A percentile compares a stretch with the other conserved stretches of the same genome.
These are phyloP conservation scores for Xanthostigma xanthostigma DNA, from an alignment of 2,888 invertebrate species.

Conservation along the genomic window DNA sequence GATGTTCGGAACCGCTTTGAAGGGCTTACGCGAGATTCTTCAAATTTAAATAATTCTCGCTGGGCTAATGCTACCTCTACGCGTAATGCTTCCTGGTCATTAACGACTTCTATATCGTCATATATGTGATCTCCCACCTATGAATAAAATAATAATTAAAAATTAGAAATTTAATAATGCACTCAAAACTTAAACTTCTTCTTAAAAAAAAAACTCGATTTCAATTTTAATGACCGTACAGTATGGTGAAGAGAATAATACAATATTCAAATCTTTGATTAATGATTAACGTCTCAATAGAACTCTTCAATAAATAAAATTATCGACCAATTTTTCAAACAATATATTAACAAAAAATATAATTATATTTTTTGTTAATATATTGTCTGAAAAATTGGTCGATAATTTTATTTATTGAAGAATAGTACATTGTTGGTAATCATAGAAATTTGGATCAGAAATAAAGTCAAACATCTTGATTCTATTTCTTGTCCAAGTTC, in stretches of 20 bases:
- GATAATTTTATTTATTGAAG: too few relatives aligned
- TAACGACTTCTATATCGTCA: slow-evolving; percentile 58
- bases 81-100: slow-evolving; percentile 31
- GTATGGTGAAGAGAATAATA: slow-evolving; percentile 8
- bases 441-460: neutral
- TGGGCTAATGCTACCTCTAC: slow-evolving; percentile 29
- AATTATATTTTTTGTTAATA: too few relatives aligned
- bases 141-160: slow-evolving; percentile 10
- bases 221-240: too few relatives aligned
- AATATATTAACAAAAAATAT: too few relatives aligned
- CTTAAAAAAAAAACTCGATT: neutral
- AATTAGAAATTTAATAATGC: too few relatives aligned
- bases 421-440: neutral
- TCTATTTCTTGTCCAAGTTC: too few relatives aligned
- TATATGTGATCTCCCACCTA: slow-evolving; percentile 57
- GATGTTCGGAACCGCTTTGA: slow-evolving; percentile 1
- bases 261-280: too few relatives aligned
- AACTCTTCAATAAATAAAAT: too few relatives aligned
- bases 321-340: too few relatives aligned
- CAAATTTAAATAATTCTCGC: slow-evolving; percentile 27
- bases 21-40: slow-evolving; percentile 15
- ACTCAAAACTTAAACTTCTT: neutral
- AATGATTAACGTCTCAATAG: too few relatives aligned
- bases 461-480: neutral
- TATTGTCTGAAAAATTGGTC: too few relatives aligned